Evolutionary conservation across 2,888 invertebrate species (phyloP).

Genomic region (Sarcophaga carnaria): DNA sequence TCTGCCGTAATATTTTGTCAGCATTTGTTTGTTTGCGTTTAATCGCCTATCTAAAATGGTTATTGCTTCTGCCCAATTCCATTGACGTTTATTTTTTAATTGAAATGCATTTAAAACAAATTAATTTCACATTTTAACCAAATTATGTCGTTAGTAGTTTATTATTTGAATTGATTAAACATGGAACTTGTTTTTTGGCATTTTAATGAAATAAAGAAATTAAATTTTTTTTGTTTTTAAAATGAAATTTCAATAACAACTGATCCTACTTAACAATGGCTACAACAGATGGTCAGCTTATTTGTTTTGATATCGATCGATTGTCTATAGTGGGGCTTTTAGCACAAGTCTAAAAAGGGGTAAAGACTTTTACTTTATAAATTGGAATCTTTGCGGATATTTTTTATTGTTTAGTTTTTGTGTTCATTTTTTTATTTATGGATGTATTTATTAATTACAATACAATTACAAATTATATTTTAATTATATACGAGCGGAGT

Average conservation of each 20-base stretch:
- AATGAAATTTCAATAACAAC: slow-evolving; percentile 39
- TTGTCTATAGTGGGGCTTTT: too few relatives aligned
- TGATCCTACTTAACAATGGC: not conserved
- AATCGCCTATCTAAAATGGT: slow-evolving; percentile 44
- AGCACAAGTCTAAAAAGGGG: too few relatives aligned
- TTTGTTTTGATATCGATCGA: too few relatives aligned
- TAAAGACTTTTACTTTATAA: too few relatives aligned
- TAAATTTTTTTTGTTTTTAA: slow-evolving; percentile 17
- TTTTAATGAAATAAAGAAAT: slow-evolving; percentile 3
- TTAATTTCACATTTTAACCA: slow-evolving; percentile 71
- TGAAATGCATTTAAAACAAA: slow-evolving; percentile 61
- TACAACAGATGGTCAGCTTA: slow-evolving; percentile 19
- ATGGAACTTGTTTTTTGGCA: slow-evolving; percentile 41
- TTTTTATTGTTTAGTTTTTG: too few relatives aligned
- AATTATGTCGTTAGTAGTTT: slow-evolving; percentile 65
- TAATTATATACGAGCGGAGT: too few relatives aligned
- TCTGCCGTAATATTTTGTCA: slow-evolving; percentile 55
- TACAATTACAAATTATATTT: too few relatives aligned
- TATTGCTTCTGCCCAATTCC: slow-evolving; percentile 33
- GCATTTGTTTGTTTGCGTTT: slow-evolving; percentile 33
- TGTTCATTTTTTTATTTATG: too few relatives aligned
- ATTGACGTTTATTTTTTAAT: slow-evolving; percentile 50
- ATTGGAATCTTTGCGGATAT: too few relatives aligned
- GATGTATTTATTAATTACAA: too few relatives aligned
- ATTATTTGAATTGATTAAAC: slow-evolving; percentile 65